Conservation (phyloP, 2,797 vertebrate species). For the Oreortyx pictus region DNA sequence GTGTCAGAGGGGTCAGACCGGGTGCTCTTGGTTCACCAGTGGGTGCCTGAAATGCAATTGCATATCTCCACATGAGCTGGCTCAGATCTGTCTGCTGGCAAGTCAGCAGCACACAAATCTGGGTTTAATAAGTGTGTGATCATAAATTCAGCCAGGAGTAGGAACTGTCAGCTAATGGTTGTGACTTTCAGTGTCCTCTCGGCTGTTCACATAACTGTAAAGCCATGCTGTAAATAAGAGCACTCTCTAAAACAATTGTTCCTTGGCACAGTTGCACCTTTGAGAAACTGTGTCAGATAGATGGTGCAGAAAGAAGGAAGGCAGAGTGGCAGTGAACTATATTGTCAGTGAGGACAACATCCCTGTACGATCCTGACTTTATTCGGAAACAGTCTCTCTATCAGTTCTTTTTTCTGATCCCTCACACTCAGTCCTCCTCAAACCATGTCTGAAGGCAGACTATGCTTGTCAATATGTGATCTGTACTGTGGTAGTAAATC, state of each 20-base stretch:
- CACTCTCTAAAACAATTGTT: not conserved
- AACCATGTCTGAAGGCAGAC: not conserved
- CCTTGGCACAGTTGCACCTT: not conserved
- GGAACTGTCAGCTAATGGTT: slow-evolving; percentile 2
- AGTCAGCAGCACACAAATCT: slow-evolving; percentile 25
- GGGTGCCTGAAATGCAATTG: not conserved
- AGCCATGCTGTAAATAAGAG: not conserved
- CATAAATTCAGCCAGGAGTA: slow-evolving; percentile 5
- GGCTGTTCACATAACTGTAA: slow-evolving; percentile 11
- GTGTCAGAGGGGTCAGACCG: not conserved
- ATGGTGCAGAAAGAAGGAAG: not conserved
- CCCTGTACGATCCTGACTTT: not conserved
- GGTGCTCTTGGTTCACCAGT: not conserved
- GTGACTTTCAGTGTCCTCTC: slow-evolving; percentile 24
- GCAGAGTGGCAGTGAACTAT: not conserved
- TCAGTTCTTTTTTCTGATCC: not conserved
- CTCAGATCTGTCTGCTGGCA: slow-evolving; percentile 11
- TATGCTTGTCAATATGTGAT: not conserved
- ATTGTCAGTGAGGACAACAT: not conserved
- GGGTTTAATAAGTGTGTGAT: slow-evolving; percentile 36
- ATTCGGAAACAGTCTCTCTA: not conserved
- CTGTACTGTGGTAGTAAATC: not conserved
- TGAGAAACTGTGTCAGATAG: not conserved
- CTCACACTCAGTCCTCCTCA: not conserved
- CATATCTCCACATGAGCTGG: not conserved